These are phyloP conservation scores for Hyphantria cunea DNA, from an alignment of 1,140 invertebrate species.

Conservation along the genomic window DNA sequence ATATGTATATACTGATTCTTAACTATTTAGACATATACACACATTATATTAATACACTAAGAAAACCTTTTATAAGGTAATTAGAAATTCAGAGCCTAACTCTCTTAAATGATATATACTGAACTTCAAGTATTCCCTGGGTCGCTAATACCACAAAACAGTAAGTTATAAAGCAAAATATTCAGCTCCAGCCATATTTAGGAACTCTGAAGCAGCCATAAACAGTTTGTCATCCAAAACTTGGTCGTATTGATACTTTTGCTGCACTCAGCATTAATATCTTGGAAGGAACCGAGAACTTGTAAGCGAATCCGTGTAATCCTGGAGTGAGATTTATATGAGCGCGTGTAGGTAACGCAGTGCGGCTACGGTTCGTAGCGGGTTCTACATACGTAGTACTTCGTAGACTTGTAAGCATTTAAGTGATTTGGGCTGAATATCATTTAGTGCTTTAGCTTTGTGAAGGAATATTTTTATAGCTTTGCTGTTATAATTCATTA, in stretches of 20 bases:
- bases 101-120: not conserved
- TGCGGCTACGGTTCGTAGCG: conserved; percentile 51
- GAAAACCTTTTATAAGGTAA: not conserved
- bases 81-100: not conserved
- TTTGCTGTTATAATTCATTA: no score
- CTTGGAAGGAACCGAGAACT: conserved; percentile 52
- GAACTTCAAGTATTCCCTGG: not conserved
- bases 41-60: no score
- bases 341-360: conserved; percentile 56
- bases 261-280: conserved; percentile 50
- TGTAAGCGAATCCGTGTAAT: conserved; percentile 56
- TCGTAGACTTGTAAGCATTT: conserved; percentile 37
- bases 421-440: conserved; percentile 33
- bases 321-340: conserved; percentile 56
- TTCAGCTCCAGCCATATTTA: conserved; percentile 17
- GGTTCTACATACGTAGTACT: conserved; percentile 39
- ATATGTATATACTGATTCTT: no score
- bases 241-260: conserved; percentile 36
- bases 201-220: conserved; percentile 23
- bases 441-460: conserved; percentile 23
- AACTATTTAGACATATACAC: no score
- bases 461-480: conserved; percentile 12
- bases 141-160: not conserved
- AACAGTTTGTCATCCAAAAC: conserved; percentile 33
- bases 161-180: conserved; percentile 4